Evolutionary conservation across 2,113 vertebrate species (phyloP).

Genomic region (Odocoileus hemionus): DNA sequence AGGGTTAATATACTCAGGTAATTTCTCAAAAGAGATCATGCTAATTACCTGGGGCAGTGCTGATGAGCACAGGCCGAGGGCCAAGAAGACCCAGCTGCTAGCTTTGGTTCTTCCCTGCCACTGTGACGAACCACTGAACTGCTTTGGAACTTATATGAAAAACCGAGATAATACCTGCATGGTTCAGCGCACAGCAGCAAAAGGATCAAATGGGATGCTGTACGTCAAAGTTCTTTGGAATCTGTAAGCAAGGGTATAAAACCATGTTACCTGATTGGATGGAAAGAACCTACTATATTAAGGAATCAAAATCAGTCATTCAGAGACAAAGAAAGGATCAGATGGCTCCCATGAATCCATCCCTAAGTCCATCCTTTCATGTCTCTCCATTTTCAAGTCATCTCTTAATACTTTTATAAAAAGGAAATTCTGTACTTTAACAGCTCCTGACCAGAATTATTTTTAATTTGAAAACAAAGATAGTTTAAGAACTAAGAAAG

Average conservation of each 20-base stretch:
- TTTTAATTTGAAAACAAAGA: not conserved
- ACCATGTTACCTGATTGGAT: not conserved
- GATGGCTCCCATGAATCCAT: not conserved
- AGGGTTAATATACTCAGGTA: slow-evolving; percentile 23
- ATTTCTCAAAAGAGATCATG: not conserved
- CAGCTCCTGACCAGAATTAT: not conserved
- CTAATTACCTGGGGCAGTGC: not conserved
- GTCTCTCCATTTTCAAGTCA: not conserved
- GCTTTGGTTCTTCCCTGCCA: not conserved
- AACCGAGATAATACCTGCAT: not conserved
- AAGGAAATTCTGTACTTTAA: not conserved
- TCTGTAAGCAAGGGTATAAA: not conserved
- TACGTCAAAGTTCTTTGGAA: not conserved
- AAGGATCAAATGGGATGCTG: not conserved
- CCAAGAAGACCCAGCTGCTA: not conserved
- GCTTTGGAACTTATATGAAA: not conserved
- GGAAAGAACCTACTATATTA: not conserved
- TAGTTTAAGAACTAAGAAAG: slow-evolving; percentile 2
- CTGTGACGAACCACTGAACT: not conserved
- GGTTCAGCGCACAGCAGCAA: not conserved
- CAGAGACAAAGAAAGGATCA: not conserved
- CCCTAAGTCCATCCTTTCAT: not conserved
- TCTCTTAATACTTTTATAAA: not conserved
- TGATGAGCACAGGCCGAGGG: not conserved
- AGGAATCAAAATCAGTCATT: not conserved